Evolutionary conservation across 2,888 invertebrate species (phyloP).

Genomic region (Rhamnusium bicolor): DNA sequence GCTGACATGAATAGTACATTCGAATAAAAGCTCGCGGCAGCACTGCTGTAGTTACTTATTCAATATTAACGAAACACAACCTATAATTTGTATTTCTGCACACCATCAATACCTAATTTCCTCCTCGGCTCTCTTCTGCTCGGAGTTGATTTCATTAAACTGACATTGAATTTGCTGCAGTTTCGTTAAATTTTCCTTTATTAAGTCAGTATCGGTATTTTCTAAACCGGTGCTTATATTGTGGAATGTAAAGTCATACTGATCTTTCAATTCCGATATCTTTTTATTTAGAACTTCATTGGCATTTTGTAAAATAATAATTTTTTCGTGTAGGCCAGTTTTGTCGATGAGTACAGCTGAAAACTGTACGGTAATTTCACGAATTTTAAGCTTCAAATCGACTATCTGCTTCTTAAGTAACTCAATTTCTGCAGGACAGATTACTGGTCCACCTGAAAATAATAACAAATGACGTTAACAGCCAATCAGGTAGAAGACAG

Average conservation of each 20-base stretch:
- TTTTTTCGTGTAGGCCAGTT: slow-evolving; percentile 80
- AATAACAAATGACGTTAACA: too few species aligned
- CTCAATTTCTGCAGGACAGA: slow-evolving; percentile 67
- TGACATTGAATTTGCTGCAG: slow-evolving; percentile 72
- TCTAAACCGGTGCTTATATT: slow-evolving; percentile 72
- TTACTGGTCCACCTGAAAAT: slow-evolving; percentile 64
- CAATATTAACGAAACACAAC: too few species aligned
- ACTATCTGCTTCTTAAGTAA: slow-evolving; percentile 75
- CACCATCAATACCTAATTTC: slow-evolving; percentile 69
- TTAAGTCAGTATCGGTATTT: slow-evolving; percentile 59
- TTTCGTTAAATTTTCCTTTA: slow-evolving; percentile 71
- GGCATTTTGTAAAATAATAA: slow-evolving; percentile 79
- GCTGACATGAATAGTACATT: too few species aligned
- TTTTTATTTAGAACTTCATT: slow-evolving; percentile 79
- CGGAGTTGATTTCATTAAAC: slow-evolving; percentile 73
- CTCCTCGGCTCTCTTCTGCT: slow-evolving; percentile 74
- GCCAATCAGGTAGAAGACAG: too few species aligned
- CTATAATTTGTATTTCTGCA: too few species aligned
- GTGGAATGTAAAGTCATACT: slow-evolving; percentile 75
- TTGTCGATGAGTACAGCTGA: slow-evolving; percentile 79
- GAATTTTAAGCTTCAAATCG: slow-evolving; percentile 76
- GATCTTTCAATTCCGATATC: slow-evolving; percentile 75
- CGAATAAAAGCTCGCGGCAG: too few species aligned
- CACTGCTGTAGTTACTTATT: too few species aligned
- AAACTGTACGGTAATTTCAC: slow-evolving; percentile 79